Base-by-base conservation (phyloP, 2,113 vertebrate genomes). In the Neotoma lepida region DNA sequence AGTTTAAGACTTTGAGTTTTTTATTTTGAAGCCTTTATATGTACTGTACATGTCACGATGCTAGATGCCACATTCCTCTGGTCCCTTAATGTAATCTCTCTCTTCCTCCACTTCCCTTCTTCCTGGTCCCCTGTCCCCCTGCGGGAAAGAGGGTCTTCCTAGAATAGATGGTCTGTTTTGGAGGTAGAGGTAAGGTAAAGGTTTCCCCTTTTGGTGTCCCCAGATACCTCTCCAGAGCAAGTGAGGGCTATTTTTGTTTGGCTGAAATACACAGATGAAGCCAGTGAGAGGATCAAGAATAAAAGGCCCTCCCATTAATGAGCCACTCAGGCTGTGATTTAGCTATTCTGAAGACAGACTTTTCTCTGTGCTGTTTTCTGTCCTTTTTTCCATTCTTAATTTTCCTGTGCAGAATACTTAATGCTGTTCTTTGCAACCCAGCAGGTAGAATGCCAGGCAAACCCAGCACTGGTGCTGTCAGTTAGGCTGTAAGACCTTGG, bases 121-220 rank as follows among this genome's bases (percentile, higher is more conserved):
- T 4, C 46, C 66, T 54, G 13, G 9, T 78, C 61, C 54, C 33
- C 66, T 84, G 9, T 46, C 20, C 41, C 30, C 39, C 44, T 41
- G 51, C 39, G 61, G 61, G 66, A 44, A 63, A 46, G 46, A 44
- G 6, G 20, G 33, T 63, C 44, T 51, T 86, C 30, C 24, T 89
- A 24, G 41, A 14, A 10, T 85, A 64, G 20, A 54, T 77, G 58
- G 28, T 88, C 82, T 90, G 4, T 93, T 80, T 93, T 54, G 66
- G 70, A 95, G 70, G 49, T 28, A 86, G 39, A 73, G n/a, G 24
- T 80, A 46, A 88, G 41, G 30, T 85, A 46, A 88, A 92, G 35
- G 28, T 91, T 78, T 74, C 30, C 88, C 77, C n/a, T 3, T 90
- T 35, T 56, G 54, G 51, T 73, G 44, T 9, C 51, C 20, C 49